A percentile compares a stretch with the other conserved stretches of the same genome.
Conservation (phyloP, 2,113 vertebrate species). For the Acrocephalus kingi region DNA sequence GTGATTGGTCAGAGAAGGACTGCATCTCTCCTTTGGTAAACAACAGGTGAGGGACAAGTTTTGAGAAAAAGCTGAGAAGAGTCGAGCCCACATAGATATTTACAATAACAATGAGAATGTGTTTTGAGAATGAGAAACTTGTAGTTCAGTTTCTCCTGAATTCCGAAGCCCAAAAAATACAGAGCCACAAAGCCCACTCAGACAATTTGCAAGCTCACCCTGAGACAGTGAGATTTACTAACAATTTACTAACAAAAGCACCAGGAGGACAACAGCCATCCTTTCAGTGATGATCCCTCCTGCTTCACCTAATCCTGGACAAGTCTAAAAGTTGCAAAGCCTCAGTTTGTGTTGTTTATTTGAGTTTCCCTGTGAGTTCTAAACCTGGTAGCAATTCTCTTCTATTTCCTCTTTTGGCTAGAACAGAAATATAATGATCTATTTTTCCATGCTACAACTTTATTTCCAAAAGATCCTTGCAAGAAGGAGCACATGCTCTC, state of each 20-base stretch:
- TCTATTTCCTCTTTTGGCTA: neutral
- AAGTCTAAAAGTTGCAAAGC: neutral
- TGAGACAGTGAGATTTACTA: neutral
- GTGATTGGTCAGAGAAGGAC: too few species aligned
- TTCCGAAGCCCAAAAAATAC: too few species aligned
- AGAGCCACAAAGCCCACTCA: neutral
- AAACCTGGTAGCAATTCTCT: neutral
- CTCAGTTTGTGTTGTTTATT: fast-evolving
- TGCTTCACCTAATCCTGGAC: neutral
- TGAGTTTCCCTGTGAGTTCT: neutral
- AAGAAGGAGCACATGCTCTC: neutral
- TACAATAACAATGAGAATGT: too few species aligned
- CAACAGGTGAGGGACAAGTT: too few species aligned
- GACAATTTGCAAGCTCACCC: neutral
- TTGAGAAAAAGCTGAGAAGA: too few species aligned
- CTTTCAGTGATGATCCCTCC: neutral
- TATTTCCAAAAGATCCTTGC: neutral
- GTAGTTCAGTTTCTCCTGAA: too few species aligned
- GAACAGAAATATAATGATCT: neutral
- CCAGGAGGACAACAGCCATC: neutral
- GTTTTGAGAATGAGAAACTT: too few species aligned
- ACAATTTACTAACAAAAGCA: neutral
- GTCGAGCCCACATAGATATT: too few species aligned
- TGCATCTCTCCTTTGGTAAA: too few species aligned
- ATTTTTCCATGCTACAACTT: neutral